These are phyloP conservation scores for Syngnathus rostellatus DNA, from an alignment of 2,797 vertebrate species.

Conservation along the genomic window DNA sequence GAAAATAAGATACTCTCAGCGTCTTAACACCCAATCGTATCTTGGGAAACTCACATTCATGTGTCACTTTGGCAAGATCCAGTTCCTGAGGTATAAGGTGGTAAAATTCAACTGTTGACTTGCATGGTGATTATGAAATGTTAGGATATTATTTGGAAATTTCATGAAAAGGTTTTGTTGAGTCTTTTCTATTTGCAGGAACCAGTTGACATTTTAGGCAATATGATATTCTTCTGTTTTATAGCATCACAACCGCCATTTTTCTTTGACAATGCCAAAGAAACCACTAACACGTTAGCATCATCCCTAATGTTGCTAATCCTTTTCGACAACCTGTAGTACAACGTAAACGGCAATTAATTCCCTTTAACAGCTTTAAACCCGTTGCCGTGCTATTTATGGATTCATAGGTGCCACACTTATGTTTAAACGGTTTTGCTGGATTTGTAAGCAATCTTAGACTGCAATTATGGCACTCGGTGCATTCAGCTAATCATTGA, in stretches of 20 bases:
- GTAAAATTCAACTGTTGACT: no score
- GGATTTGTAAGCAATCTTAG: background rate
- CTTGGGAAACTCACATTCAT: background rate
- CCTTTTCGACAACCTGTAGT: background rate
- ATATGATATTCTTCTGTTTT: background rate
- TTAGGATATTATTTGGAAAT: no score
- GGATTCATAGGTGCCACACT: background rate
- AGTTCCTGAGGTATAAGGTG: no score
- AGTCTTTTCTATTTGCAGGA: no score
- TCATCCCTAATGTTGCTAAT: background rate
- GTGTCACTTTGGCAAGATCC: background rate
- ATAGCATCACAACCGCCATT: background rate
- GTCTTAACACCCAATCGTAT: background rate
- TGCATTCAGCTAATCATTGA: background rate
- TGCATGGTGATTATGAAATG: no score
- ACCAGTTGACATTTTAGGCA: background rate
- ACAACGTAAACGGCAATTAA: no score
- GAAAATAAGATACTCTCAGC: background rate
- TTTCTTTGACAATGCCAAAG: background rate
- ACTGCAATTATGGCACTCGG: background rate
- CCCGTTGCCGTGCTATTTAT: background rate
- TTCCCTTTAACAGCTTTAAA: background rate
- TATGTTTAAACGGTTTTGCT: background rate
- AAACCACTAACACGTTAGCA: background rate
- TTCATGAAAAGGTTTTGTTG: no score